Evolutionary conservation across 2,888 invertebrate species (phyloP), one percentile per base, ranked within the genome.

Genomic region (Drosophila trichaetosa): DNA sequence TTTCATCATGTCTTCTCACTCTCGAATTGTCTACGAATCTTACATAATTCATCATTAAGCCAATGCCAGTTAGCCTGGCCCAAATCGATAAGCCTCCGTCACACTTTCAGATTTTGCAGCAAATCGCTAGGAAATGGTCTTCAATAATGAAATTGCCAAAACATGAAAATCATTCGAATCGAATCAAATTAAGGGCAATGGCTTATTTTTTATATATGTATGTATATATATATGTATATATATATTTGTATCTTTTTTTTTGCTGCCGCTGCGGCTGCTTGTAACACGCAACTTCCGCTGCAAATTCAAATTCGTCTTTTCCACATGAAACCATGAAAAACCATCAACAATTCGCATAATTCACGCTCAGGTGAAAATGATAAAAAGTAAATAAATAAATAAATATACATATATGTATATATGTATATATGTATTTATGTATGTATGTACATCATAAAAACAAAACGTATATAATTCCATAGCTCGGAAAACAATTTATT

Each of bases 281-380:
- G 59, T 65, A 76, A 86, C 81, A 88, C 86, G 79, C 83, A 85
- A 88, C 80, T 88, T 85, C 85, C 85, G 85, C 49, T 78, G 83
- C 83, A 88, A 85, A 88, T 87, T 88, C 83, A 88, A 85, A 88
- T 87, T 88, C 69, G 80, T 68, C 73, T 86, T 80, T 87, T 85
- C 85, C 85, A 83, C 82, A 79, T 75, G 69, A 73, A 69, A 67
- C 18, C 33, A 33, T 33, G 33, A 54, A 49, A 56, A 62, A 34
- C n/a, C 58, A 58, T 38, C 38, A 58, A 53, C 16, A 52, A 42
- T 34, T n/a, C 8, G 31, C 21, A 66, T 40, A 64, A 42, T 49
- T 31, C 48, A 66, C 69, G 59, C 54, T 79, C 85, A 84, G 88
- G 84, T 85, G 86, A 82, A 74, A 79, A 74, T 72, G 69, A 74